Conservation (phyloP, 2,797 vertebrate genomes). For the Crenuchus spilurus region DNA sequence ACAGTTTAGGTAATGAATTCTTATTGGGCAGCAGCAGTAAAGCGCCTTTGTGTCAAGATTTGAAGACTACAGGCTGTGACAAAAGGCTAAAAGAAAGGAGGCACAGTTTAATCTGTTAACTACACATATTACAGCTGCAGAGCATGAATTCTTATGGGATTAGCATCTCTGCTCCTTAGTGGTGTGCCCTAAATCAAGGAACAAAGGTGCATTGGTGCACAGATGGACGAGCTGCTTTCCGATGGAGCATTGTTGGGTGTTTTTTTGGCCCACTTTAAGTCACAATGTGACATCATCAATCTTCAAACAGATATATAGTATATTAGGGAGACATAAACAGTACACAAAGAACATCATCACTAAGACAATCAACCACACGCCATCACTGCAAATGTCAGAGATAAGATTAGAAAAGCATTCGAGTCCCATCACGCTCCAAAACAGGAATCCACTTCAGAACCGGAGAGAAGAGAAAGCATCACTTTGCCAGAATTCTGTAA, state of each 20-base stretch:
- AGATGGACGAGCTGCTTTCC: slow-evolving; percentile 58
- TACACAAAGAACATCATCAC: slow-evolving; percentile 80
- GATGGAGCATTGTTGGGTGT: slow-evolving; percentile 69
- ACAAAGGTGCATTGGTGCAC: background rate
- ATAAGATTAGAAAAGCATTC: slow-evolving; percentile 76
- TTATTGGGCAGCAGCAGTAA: background rate
- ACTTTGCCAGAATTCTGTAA: too few species aligned
- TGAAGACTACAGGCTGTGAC: too few species aligned
- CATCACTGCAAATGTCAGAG: slow-evolving; percentile 77
- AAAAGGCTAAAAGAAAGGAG: too few species aligned
- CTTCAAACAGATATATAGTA: slow-evolving; percentile 79
- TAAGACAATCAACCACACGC: slow-evolving; percentile 79
- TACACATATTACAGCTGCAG: too few species aligned
- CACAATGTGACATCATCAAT: slow-evolving; percentile 66
- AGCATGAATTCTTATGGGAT: background rate
- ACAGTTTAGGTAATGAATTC: background rate
- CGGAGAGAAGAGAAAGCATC: background rate
- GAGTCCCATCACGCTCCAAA: slow-evolving; percentile 73
- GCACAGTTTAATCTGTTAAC: too few species aligned
- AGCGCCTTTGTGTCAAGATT: too few species aligned
- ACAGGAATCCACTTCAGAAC: slow-evolving; percentile 22
- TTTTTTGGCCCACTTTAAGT: slow-evolving; percentile 42
- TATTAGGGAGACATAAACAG: slow-evolving; percentile 79
- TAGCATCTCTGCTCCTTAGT: background rate
- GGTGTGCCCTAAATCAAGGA: background rate